Evolutionary conservation across 2,113 vertebrate species (phyloP), one percentile per base, ranked within the genome.

Genomic region (Cacatua alba): DNA sequence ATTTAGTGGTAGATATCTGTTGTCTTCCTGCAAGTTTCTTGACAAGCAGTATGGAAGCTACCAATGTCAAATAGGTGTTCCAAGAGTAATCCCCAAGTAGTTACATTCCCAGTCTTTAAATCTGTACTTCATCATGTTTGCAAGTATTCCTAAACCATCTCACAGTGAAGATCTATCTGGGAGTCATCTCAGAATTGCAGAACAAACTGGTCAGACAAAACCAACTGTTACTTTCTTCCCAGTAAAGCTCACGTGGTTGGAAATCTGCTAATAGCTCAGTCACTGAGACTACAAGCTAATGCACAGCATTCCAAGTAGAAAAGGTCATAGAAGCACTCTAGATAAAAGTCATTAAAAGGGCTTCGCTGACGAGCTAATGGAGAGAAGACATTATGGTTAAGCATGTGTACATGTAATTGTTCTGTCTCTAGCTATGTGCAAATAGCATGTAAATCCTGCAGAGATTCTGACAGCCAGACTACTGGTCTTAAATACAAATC

Each of bases 341-440:
- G 88, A 96, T 87, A 95, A 97, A 95, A 94, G 92, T 94, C 91
- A 93, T 94, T 95, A 96, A 86, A 76, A 68, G 82, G 94, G 84
- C 92, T 43, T 94, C 29, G 39, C 11, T n/a, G 92, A 92, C 15
- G 86, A 91, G 96, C 87, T 91, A 96, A 92, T 86, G 90, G 71
- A 39, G 51, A 88, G 78, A 53, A 90, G 44, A 49, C 82, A 82
- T 71, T 69, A 76, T 46, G 72, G 81, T 63, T 92, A 95, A 97
- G 90, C 94, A 83, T 85, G 53, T 77, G 80, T 49, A 71, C 89
- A 91, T 88, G 64, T 35, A 82, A 94, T 88, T 62, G 87, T 35
- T 57, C 51, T 24, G 60, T 77, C 87, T 85, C 79, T 39, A 75
- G 87, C 83, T 94, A 39, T 28, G 81, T 94, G 87, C 94, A 96